A percentile compares a stretch with the other conserved stretches of the same genome.
Evolutionary conservation across 2,113 vertebrate genomes (phyloP).

Genomic region (Bucco capensis): DNA sequence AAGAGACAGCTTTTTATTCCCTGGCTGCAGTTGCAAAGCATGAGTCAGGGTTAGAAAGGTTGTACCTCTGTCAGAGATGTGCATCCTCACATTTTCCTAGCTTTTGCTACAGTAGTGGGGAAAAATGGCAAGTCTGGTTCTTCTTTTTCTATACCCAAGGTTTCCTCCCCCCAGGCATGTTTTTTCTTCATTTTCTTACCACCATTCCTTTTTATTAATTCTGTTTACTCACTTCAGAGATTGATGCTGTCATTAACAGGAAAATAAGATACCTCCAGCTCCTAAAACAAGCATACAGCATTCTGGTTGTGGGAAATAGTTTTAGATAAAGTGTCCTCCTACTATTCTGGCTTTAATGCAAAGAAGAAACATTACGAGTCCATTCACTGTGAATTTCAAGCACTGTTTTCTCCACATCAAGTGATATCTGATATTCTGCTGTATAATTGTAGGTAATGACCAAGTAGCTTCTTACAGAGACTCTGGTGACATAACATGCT

Average conservation of each 20-base stretch:
- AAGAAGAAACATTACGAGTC: neutral
- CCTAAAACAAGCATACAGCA: neutral
- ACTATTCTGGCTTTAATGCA: neutral
- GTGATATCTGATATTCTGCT: neutral
- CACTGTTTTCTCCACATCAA: neutral
- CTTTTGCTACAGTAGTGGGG: neutral
- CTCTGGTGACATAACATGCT: neutral
- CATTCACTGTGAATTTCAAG: neutral
- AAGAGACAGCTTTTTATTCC: conserved; percentile 51
- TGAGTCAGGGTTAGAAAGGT: conserved; percentile 42
- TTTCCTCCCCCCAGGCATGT: neutral
- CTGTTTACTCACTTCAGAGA: neutral
- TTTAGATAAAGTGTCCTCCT: neutral
- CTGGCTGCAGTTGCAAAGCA: conserved; percentile 40
- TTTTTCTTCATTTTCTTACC: neutral
- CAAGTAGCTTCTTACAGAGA: neutral
- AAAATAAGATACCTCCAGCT: neutral
- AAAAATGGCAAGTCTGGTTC: neutral
- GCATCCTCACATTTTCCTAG: neutral
- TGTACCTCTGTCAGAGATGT: conserved; percentile 1
- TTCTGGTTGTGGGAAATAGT: neutral
- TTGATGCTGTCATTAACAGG: neutral
- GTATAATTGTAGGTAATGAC: neutral
- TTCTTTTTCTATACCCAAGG: neutral
- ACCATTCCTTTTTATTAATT: neutral